Evolutionary conservation across 2,888 invertebrate genomes (phyloP).

Genomic region (Lymantria monacha): DNA sequence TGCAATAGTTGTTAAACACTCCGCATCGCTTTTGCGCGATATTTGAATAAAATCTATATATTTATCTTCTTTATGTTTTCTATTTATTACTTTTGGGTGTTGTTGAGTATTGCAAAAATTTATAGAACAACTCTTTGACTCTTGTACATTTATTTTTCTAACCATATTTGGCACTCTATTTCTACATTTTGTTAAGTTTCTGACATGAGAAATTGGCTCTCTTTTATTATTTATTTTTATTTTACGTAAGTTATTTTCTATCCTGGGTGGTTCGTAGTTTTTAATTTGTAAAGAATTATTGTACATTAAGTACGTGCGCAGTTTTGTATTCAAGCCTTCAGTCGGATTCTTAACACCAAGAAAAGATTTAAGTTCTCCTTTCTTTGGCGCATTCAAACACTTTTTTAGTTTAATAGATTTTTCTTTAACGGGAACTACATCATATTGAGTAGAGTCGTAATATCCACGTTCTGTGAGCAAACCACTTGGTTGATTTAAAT

Average conservation of each 20-base stretch:
- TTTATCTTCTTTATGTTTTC: slow-evolving; percentile 2
- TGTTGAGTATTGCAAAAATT: slow-evolving; percentile 43
- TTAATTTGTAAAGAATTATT: slow-evolving; percentile 1
- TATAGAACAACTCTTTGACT: slow-evolving; percentile 45
- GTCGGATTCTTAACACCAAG: slow-evolving; percentile 37
- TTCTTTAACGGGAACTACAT: slow-evolving; percentile 66
- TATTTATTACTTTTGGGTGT: slow-evolving; percentile 39
- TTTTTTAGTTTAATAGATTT: slow-evolving; percentile 38
- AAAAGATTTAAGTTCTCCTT: slow-evolving; percentile 30
- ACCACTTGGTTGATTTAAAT: background rate
- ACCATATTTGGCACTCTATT: slow-evolving; percentile 12
- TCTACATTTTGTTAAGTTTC: slow-evolving; percentile 16
- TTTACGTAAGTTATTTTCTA: slow-evolving; percentile 13
- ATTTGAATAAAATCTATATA: slow-evolving; percentile 12
- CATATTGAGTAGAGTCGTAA: slow-evolving; percentile 63
- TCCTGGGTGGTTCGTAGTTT: slow-evolving; percentile 13
- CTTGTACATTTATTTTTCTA: slow-evolving; percentile 17
- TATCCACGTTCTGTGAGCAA: slow-evolving; percentile 37
- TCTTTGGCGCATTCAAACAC: slow-evolving; percentile 30
- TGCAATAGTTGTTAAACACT: slow-evolving; percentile 39
- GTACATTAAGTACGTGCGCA: slow-evolving; percentile 9
- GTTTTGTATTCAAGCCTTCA: slow-evolving; percentile 36
- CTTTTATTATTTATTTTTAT: slow-evolving; percentile 11
- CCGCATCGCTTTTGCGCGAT: slow-evolving; percentile 36
- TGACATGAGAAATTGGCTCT: slow-evolving; percentile 13